Evolutionary conservation across 1,140 invertebrate species (phyloP), one percentile per base, ranked within the genome.

Genomic region (Panagrolaimus sp.): DNA sequence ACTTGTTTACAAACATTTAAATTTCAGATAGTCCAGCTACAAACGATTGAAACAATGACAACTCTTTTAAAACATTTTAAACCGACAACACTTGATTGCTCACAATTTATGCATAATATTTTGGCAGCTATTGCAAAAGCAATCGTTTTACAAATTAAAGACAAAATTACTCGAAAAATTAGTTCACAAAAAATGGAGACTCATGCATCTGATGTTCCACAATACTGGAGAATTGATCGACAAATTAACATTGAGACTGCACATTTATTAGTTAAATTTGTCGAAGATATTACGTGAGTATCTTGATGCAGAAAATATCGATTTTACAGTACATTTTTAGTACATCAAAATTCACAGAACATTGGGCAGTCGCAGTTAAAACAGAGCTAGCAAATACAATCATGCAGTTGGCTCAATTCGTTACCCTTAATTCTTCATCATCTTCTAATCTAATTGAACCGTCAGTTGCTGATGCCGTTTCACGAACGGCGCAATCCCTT

Each of bases 381-480:
- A 94, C 83, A 88, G 89, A 48, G n/a, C 89, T 97, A 43, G 92
- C 92, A 0, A 90, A 92, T 76, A 91, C 91, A 73, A 91, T 96
- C 72, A 80, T 93, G 38, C 89, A 90, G 81, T 84, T 97, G 13
- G 93, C 92, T 0, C 88, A 89, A 74, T 82, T 96, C 23, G 69
- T 91, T 93, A 75, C 85, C 86, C 46, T 0, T 84, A 87, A 44
- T 87, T 89, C 67, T 95, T 44, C 87, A 88, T 74, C 89, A 89
- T 61, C 90, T 92, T 2, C 51, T 1, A 57, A 57, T 57, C 27
- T 27, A 2, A 11, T 57, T 11, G 13, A 20, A 48, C 47, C 47
- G 5, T 53, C 9, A 20, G 8, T 38, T 20, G 27, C 51, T 1
- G 51, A 57, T 57, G 27, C 51, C 0, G 48, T 20, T 16, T n/a